Evolutionary conservation across 2,113 vertebrate genomes (phyloP).

Genomic region (Xyrauchen texanus): DNA sequence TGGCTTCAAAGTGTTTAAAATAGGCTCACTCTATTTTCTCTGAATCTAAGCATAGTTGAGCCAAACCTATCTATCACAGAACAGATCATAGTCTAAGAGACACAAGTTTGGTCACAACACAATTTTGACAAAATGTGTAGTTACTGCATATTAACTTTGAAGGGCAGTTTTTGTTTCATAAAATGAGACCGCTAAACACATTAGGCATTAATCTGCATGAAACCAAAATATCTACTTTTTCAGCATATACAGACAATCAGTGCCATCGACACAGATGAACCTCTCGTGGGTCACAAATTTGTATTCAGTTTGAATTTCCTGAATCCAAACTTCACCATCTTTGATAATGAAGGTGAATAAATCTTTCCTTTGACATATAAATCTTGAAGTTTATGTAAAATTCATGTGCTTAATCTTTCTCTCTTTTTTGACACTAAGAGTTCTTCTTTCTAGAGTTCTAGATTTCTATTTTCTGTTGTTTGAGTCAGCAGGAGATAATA

Average conservation of each 20-base stretch:
- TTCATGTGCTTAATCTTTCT: slow-evolving; percentile 9
- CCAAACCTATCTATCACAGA: no score
- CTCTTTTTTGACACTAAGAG: background rate
- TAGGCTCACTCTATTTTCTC: no score
- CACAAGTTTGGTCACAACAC: no score
- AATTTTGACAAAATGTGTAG: no score
- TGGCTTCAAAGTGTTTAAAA: no score
- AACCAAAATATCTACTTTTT: slow-evolving; percentile 20
- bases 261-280: slow-evolving; percentile 86
- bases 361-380: slow-evolving; percentile 20
- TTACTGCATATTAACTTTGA: no score
- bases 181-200: background rate
- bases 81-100: no score
- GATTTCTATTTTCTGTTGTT: slow-evolving; percentile 34
- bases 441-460: no score
- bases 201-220: background rate
- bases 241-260: slow-evolving; percentile 90
- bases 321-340: slow-evolving; percentile 88
- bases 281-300: slow-evolving; percentile 86
- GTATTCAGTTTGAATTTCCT: slow-evolving; percentile 85
- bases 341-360: slow-evolving; percentile 87
- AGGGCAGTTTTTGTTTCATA: background rate
- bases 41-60: no score
- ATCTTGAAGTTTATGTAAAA: slow-evolving; percentile 22
- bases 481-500: slow-evolving; percentile 1